Evolutionary conservation across 2,797 vertebrate genomes (phyloP).

Genomic region (Anguilla megastoma): DNA sequence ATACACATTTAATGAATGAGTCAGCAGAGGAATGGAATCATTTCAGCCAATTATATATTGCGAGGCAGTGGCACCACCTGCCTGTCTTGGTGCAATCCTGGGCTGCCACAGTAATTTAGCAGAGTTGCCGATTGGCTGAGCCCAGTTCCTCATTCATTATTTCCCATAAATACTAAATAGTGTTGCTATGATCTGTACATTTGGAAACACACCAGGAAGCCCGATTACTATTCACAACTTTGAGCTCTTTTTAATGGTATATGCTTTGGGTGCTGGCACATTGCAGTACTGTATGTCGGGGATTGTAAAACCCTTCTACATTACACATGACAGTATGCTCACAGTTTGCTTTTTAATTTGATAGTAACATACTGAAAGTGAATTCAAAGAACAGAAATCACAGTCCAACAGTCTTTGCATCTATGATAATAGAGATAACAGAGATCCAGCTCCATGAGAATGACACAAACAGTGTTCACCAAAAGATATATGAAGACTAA

Average conservation of each 20-base stretch:
- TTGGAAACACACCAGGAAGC: neutral
- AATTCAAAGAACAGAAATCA: neutral
- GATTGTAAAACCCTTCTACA: neutral
- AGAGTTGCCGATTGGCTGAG: neutral
- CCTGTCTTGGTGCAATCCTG: neutral
- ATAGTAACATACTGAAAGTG: neutral
- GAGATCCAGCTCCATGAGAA: neutral
- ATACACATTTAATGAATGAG: conserved; percentile 2
- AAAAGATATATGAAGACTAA: neutral
- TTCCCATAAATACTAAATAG: neutral
- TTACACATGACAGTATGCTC: neutral
- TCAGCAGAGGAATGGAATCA: neutral
- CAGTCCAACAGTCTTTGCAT: neutral
- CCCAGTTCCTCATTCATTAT: neutral
- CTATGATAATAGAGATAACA: neutral
- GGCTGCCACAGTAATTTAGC: neutral
- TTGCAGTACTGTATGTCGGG: neutral
- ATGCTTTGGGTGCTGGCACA: neutral
- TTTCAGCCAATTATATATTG: conserved; percentile 13
- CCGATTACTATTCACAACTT: neutral
- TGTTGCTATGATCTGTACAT: neutral
- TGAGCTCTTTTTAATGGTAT: neutral
- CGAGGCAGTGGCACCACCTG: neutral
- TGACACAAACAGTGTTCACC: neutral
- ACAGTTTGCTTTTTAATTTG: neutral